Evolutionary conservation across 2,797 vertebrate species (phyloP), one percentile per base, ranked within the genome.

Genomic region (Gymnodraco acuticeps): DNA sequence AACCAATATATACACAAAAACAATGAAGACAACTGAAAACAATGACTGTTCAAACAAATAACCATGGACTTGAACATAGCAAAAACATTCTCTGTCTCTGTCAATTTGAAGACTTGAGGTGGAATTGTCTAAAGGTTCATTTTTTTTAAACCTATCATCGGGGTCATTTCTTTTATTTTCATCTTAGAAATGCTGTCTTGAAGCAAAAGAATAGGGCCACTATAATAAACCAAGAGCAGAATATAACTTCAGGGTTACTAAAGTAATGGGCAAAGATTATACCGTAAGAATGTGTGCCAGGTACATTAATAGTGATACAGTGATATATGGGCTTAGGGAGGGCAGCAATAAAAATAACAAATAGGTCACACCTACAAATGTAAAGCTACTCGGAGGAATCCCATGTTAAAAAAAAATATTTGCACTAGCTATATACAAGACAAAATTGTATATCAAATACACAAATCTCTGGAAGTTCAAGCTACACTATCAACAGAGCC

Each of bases 121-220:
- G 46, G 17, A 70, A 73, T 65, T 62, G 41, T 78, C n/a, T 12
- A 64, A 27, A 76, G 48, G 70, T n/a, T n/a, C n/a, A n/a, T 69
- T 48, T 64, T 73, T 69, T 85, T 47, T 50, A 38, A 77, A 59
- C 64, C 77, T 70, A 75, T 83, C 68, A 41, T 77, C 62, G 75
- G 69, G 69, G 65, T 86, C 55, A 77, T 80, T 84, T 27, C 4
- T 27, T 27, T 27, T 27, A 5, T 27, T 27, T 27, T 27, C 27
- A 27, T 27, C 27, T 27, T 27, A 27, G 27, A 27, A 78, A 87
- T 62, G 41, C 45, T 81, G 62, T 59, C 65, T 82, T 42, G n/a
- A 58, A 82, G 83, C 41, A 13, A 64, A 66, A 63, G 73, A 84
- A 75, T 85, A 85, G 56, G 78, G 79, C 41, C 81, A 78, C 54